A percentile compares a stretch with the other conserved stretches of the same genome.
Conservation (phyloP, 2,113 vertebrate genomes). For the Proteles cristata region DNA sequence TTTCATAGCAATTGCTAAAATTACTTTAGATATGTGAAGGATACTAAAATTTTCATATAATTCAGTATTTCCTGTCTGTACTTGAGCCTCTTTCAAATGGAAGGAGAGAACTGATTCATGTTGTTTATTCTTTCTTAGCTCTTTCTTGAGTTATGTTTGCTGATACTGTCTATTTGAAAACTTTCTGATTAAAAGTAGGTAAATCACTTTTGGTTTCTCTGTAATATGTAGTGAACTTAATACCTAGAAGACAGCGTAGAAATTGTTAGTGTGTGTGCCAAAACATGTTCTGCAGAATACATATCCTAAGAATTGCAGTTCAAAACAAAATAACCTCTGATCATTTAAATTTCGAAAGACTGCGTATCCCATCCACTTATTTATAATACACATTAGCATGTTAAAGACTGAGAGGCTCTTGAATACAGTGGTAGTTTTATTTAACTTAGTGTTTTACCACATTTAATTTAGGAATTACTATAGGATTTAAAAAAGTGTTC, state of each 20-base stretch:
- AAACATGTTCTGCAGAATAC: not conserved
- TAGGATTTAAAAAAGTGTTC: not conserved
- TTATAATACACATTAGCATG: not conserved
- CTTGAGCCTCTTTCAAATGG: not conserved
- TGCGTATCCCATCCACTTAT: not conserved
- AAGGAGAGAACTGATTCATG: not conserved
- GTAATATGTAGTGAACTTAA: not conserved
- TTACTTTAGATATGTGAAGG: slow-evolving; percentile 24
- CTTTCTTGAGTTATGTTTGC: slow-evolving; percentile 35
- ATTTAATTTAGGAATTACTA: slow-evolving; percentile 30
- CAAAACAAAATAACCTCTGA: not conserved
- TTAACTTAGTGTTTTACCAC: not conserved
- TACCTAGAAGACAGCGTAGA: not conserved
- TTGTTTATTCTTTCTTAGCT: not conserved
- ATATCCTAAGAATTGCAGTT: not conserved
- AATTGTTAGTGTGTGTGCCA: not conserved
- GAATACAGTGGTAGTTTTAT: slow-evolving; percentile 2
- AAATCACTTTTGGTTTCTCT: not conserved
- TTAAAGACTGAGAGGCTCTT: not conserved
- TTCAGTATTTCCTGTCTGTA: not conserved
- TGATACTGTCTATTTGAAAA: slow-evolving; percentile 31
- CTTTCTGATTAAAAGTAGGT: not conserved
- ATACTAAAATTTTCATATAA: slow-evolving; percentile 6
- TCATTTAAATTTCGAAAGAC: not conserved
- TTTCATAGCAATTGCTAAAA: slow-evolving; percentile 24